Evolutionary conservation across 2,797 vertebrate genomes (phyloP), one percentile per base, ranked within the genome.

Genomic region (Echiichthys vipera): DNA sequence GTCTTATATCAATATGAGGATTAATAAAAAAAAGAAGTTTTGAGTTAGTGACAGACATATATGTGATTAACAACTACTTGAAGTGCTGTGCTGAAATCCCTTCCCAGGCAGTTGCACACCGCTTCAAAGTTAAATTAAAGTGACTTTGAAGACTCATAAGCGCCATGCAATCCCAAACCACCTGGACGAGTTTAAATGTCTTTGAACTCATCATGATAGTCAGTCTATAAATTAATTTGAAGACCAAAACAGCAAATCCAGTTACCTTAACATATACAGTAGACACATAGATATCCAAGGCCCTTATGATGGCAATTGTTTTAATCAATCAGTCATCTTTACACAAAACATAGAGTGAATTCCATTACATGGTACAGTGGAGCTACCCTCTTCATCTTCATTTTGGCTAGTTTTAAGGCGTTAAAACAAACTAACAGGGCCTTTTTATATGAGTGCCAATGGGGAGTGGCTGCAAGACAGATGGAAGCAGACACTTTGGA

Each of bases 401-500:
- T 74, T 72, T 70, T 54, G 56, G 59, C 62, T 34, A 36, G 32
- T 67, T 81, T 76, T 70, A 55, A 65, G 65, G 67, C 56, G 13
- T 79, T 64, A 66, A 56, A 77, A 78, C 64, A 64, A 56, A 77
- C 51, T 74, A 65, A 55, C 81, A 74, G 64, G 45, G 25, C 25
- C 39, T 64, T 83, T 80, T 89, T 71, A 67, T 42, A 36, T 42
- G 61, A 64, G 59, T 81, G 84, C 78, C 89, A 83, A 65, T 62
- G 61, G 73, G 47, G 83, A 85, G 63, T 25, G 58, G 61, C 63
- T 71, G 74, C 65, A 65, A 79, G 75, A 82, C 77, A 79, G 75
- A 89, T 92, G 87, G 82, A 89, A 61, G 74, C 54, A 62, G 82
- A 78, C 83, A 87, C 71, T 78, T 89, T 86, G 88, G 81, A 91